phyloP scores from a whole-genome alignment of 2,888 invertebrate species.

The Amblyjoppa proteus region DNA sequence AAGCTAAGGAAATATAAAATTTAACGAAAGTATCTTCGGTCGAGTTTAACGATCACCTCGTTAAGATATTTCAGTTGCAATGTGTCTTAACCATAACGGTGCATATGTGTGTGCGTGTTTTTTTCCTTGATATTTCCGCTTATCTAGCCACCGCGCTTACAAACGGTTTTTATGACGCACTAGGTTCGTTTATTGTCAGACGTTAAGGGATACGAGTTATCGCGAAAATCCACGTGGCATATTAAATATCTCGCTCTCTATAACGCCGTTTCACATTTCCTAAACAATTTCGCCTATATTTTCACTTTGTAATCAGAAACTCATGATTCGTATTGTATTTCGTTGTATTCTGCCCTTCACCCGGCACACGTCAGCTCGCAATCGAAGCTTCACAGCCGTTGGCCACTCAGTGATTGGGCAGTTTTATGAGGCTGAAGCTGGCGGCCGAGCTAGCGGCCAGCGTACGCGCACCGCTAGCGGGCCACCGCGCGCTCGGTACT shows the following conservation, averaged over 20 bases:
- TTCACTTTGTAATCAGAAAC: conserved; percentile 12
- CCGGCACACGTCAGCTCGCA: background rate
- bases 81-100: background rate
- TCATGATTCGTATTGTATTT: conserved; percentile 26
- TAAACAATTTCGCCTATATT: background rate
- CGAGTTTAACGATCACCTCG: background rate
- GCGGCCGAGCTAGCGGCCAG: no score
- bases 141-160: background rate
- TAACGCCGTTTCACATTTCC: conserved; percentile 5
- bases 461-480: no score
- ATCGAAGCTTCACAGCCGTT: background rate
- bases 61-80: background rate
- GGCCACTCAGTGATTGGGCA: background rate
- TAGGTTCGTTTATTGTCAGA: background rate
- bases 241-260: conserved; percentile 11
- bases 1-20: background rate
- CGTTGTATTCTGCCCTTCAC: background rate
- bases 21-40: background rate
- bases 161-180: background rate
- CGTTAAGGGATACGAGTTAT: background rate
- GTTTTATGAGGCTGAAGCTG: no score
- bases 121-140: background rate
- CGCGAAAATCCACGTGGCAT: background rate
- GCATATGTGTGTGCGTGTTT: background rate
- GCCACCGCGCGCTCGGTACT: no score